Conservation (phyloP, 2,888 invertebrate genomes). For the Nemurella pictetii region DNA sequence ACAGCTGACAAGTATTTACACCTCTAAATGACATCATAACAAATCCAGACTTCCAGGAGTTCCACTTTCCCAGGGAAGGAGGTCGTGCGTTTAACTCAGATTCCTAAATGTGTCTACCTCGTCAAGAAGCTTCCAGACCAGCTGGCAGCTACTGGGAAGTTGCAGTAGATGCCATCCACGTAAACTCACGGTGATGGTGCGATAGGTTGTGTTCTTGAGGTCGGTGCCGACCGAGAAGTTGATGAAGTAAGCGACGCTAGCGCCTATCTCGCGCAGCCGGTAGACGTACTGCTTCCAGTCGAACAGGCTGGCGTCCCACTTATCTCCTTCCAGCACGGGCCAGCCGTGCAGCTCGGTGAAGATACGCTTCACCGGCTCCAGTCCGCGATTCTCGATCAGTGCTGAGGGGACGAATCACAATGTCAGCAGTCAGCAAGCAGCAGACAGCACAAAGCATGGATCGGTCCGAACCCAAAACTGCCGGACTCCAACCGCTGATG, state of each 20-base stretch:
- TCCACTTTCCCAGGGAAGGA: too few relatives aligned
- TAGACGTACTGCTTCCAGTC: constrained; percentile 83
- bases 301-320: constrained; percentile 73
- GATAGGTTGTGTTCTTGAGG: constrained; percentile 82
- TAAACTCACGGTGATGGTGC: constrained; percentile 85
- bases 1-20: too few relatives aligned
- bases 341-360: constrained; percentile 85
- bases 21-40: too few relatives aligned
- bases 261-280: constrained; percentile 76
- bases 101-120: too few relatives aligned
- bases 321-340: constrained; percentile 82
- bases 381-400: constrained; percentile 77
- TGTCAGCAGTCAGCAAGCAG: background rate
- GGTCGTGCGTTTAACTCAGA: too few relatives aligned
- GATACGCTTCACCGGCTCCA: constrained; percentile 71
- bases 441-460: too few relatives aligned
- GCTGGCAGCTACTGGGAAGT: too few relatives aligned
- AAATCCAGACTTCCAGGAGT: too few relatives aligned
- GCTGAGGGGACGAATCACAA: constrained; percentile 56
- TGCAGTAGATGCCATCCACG: too few relatives aligned
- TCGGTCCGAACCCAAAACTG: too few relatives aligned
- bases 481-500: too few relatives aligned
- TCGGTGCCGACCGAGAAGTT: constrained; percentile 90
- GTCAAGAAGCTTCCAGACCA: too few relatives aligned
- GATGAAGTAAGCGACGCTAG: constrained; percentile 86